Percentiles rank a stretch among this genome's conserved stretches.
Conservation (phyloP, 2,113 vertebrate genomes). For the Melierax canorus region DNA sequence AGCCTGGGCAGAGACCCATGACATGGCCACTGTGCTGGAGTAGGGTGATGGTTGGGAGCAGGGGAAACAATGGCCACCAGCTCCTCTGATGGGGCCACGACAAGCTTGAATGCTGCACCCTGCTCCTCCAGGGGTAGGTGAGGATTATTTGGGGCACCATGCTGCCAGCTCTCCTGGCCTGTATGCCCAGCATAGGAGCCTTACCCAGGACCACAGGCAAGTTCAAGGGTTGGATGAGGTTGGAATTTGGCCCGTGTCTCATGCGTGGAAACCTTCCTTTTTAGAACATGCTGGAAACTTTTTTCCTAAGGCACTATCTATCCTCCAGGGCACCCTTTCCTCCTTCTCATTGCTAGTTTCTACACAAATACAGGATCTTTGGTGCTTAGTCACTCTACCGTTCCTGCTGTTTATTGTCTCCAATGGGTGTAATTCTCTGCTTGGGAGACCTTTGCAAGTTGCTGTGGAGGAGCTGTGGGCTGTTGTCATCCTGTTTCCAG, state of each 20-base stretch:
- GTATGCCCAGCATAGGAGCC: background rate
- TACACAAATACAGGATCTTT: slow-evolving; percentile 36
- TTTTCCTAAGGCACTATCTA: background rate
- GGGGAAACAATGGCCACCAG: background rate
- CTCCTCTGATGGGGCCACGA: background rate
- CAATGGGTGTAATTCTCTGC: background rate
- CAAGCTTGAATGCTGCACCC: background rate
- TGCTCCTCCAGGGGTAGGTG: background rate
- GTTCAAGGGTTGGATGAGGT: background rate
- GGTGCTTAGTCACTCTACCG: slow-evolving; percentile 40
- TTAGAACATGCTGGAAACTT: background rate
- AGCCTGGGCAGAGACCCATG: background rate
- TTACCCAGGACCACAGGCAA: background rate
- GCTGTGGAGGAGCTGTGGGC: background rate
- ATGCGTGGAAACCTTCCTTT: background rate
- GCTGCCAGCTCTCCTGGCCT: background rate
- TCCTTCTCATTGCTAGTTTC: slow-evolving; percentile 25
- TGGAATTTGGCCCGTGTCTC: background rate
- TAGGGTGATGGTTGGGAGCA: background rate
- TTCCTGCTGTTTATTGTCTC: slow-evolving; percentile 48
- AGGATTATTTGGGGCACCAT: background rate
- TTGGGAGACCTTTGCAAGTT: background rate
- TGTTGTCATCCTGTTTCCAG: background rate
- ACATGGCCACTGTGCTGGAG: background rate
- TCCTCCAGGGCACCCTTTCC: slow-evolving; percentile 21